phyloP scores from a whole-genome alignment of 2,888 invertebrate genomes.

The Nemoura dubitans region DNA sequence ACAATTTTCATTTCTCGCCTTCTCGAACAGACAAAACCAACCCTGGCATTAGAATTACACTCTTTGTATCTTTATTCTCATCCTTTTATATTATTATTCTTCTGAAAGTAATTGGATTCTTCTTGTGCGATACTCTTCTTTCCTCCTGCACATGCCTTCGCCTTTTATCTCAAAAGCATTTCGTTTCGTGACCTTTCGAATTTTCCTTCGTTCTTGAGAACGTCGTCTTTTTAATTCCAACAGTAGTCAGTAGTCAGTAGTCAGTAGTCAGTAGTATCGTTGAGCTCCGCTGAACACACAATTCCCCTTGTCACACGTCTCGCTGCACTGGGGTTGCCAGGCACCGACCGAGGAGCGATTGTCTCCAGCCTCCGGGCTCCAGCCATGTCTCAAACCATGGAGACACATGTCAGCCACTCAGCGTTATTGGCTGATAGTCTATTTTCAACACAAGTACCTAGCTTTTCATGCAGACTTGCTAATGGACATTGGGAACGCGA shows the following conservation, averaged over 20 bases:
- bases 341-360: background rate
- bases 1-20: slow-evolving; percentile 41
- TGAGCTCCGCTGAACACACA: background rate
- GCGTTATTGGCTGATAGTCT: background rate
- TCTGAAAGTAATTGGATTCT: slow-evolving; percentile 39
- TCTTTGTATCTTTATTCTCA: slow-evolving; percentile 28
- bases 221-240: slow-evolving; percentile 1
- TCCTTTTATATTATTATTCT: slow-evolving; percentile 35
- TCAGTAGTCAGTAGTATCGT: background rate
- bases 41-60: slow-evolving; percentile 22
- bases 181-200: slow-evolving; percentile 31
- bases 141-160: background rate
- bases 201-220: background rate
- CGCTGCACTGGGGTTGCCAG: background rate
- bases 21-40: slow-evolving; percentile 16
- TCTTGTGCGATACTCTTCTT: background rate
- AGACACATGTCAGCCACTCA: background rate
- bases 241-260: background rate
- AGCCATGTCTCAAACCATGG: background rate
- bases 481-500: background rate
- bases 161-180: slow-evolving; percentile 23
- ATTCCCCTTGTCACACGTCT: background rate
- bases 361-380: too few relatives aligned
- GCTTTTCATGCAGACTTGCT: background rate
- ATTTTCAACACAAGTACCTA: background rate